These are phyloP conservation scores for Triplophysa bombifrons DNA, from an alignment of 2,797 vertebrate genomes.

Conservation along the genomic window DNA sequence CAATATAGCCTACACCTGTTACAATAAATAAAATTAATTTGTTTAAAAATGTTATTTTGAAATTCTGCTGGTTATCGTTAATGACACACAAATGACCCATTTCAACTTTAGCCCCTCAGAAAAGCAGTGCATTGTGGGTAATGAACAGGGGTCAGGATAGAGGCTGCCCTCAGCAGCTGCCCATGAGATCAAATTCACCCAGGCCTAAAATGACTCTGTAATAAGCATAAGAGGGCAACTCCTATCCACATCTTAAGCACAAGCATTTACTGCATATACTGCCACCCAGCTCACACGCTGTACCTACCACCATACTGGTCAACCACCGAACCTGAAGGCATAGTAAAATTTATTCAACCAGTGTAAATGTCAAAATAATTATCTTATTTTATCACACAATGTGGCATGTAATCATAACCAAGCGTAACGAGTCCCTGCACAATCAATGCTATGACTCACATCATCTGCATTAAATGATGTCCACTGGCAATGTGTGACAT, in stretches of 20 bases:
- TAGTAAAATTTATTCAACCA: conserved; percentile 59
- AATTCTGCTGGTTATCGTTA: neutral
- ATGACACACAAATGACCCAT: conserved; percentile 1
- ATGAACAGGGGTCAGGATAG: neutral
- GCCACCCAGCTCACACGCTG: conserved; percentile 58
- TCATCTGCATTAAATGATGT: neutral
- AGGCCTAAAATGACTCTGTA: neutral
- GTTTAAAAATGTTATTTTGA: neutral
- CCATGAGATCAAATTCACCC: neutral
- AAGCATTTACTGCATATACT: conserved; percentile 63
- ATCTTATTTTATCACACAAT: neutral
- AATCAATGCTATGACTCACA: neutral
- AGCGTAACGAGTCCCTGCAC: neutral
- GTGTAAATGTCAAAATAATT: conserved; percentile 24
- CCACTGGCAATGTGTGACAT: neutral
- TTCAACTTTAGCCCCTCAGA: conserved; percentile 2
- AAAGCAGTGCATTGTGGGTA: conserved; percentile 16
- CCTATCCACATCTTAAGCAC: conserved; percentile 38
- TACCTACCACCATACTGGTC: conserved; percentile 70
- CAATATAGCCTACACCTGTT: neutral
- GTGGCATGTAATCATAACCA: neutral
- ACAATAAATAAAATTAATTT: neutral
- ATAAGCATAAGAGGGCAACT: conserved; percentile 24
- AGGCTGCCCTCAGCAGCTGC: conserved; percentile 25
- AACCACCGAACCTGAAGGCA: conserved; percentile 69